Evolutionary conservation across 2,113 vertebrate species (phyloP), one percentile per base, ranked within the genome.

Genomic region (Syngnathoides biaculeatus): DNA sequence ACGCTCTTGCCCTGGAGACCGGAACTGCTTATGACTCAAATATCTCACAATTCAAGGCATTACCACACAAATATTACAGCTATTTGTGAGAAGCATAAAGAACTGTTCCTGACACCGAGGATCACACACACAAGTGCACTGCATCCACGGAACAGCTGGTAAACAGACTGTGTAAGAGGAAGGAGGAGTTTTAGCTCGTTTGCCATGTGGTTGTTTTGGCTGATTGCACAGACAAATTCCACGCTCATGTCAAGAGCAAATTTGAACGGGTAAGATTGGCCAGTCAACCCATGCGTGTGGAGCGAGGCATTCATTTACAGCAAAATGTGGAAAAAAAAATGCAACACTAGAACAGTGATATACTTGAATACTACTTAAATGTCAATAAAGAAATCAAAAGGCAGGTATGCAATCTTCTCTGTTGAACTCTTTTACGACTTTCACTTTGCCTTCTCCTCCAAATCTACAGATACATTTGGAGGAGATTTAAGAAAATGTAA

Each of bases 1-100:
- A 66, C 43, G 43, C 11, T n/a, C 20, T 35, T 43, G 61, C 68
- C 80, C 75, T 67, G 39, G 19, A 75, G 82, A 55, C 68, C 50
- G 40, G 42, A 10, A 56, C 58, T 67, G 81, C 69, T 82, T 63
- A 79, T 81, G 78, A 57, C 60, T 53, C 65, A 64, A 42, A 64
- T 72, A 71, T 64, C 47, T 61, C 64, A 20, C 73, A 72, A 75
- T 62, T 57, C 56, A 55, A 77, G 72, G 56, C 60, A 67, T 79
- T 56, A 50, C 5, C 30, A 61, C 26, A 3, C 30, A 40, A 57
- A 40, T 64, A 68, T 56, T 63, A 55, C 69, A 75, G 35, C 70
- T 64, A 61, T 68, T 74, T 76, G 39, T 68, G 56, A 62, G 59
- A n/a, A 9, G 20, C 39, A 67, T 43, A n/a, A 64, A 43, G 52